These are phyloP conservation scores for Rhabdomys dilectus DNA, from an alignment of 2,113 vertebrate genomes.

Conservation along the genomic window DNA sequence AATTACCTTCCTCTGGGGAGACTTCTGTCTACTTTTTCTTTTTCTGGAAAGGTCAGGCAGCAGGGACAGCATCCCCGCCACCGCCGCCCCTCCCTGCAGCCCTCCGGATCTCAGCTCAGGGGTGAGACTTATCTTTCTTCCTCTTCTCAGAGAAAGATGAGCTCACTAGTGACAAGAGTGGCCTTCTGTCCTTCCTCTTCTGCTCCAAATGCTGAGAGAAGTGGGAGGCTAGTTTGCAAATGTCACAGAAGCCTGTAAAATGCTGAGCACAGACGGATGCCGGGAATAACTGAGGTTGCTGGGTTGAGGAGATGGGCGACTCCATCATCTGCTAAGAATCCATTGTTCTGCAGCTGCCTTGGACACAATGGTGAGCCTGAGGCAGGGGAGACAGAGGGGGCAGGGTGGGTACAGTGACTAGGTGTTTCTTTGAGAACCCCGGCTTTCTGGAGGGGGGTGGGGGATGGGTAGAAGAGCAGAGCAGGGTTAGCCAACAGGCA, in stretches of 20 bases:
- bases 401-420: conserved; percentile 1
- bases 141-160: conserved; percentile 64
- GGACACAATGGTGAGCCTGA: conserved; percentile 66
- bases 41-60: neutral
- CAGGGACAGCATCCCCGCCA: neutral
- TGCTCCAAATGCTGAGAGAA: conserved; percentile 67
- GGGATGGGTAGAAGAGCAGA: neutral
- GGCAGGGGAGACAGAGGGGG: conserved; percentile 18
- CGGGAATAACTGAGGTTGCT: conserved; percentile 73
- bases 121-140: conserved; percentile 64
- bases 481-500: conserved; percentile 6
- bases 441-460: neutral
- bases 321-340: conserved; percentile 72
- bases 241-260: conserved; percentile 78
- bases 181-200: conserved; percentile 61
- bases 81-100: no score
- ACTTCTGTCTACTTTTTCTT: neutral
- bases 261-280: conserved; percentile 77
- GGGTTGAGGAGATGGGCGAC: conserved; percentile 22
- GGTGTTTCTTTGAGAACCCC: conserved; percentile 47
- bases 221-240: conserved; percentile 75
- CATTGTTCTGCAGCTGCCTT: conserved; percentile 62
- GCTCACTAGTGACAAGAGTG: conserved; percentile 71
- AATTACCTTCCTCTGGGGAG: neutral
- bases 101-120: conserved; percentile 32